These are phyloP conservation scores for Apis cerana DNA, from an alignment of 1,140 invertebrate genomes.

Conservation along the genomic window DNA sequence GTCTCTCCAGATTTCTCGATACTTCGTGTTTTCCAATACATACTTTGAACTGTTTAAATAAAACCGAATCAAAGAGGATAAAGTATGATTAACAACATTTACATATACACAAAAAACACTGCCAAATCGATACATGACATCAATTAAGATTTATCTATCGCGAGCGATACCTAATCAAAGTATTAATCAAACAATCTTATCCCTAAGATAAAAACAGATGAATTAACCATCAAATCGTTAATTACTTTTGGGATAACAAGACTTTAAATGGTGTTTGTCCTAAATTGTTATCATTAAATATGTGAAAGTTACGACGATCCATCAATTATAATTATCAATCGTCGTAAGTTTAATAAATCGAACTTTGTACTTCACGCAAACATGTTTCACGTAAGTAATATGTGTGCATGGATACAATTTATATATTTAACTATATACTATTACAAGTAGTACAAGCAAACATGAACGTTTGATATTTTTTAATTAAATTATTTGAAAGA, in stretches of 20 bases:
- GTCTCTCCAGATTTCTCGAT: not conserved
- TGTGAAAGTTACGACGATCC: not conserved
- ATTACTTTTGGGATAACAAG: slow-evolving; percentile 45
- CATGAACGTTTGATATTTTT: too few relatives aligned
- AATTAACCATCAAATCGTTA: slow-evolving; percentile 63
- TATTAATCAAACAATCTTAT: slow-evolving; percentile 60
- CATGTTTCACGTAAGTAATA: not conserved
- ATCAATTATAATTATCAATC: slow-evolving; percentile 7
- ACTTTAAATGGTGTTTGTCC: slow-evolving; percentile 11
- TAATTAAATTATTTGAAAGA: too few relatives aligned
- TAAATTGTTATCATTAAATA: slow-evolving; percentile 10
- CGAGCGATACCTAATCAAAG: slow-evolving; percentile 48
- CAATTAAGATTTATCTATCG: slow-evolving; percentile 63
- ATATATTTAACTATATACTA: too few relatives aligned
- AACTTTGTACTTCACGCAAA: not conserved
- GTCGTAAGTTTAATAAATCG: not conserved
- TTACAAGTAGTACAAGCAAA: too few relatives aligned
- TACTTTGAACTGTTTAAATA: slow-evolving; percentile 39
- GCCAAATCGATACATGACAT: slow-evolving; percentile 52
- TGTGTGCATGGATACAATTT: too few relatives aligned
- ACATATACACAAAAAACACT: slow-evolving; percentile 39
- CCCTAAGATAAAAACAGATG: slow-evolving; percentile 47
- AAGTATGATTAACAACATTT: slow-evolving; percentile 52
- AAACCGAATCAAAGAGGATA: slow-evolving; percentile 34
- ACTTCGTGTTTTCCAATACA: not conserved